Percentiles rank a stretch among this genome's conserved stretches.
Conservation (phyloP, 2,888 invertebrate genomes). For the Phlogophora meticulosa region DNA sequence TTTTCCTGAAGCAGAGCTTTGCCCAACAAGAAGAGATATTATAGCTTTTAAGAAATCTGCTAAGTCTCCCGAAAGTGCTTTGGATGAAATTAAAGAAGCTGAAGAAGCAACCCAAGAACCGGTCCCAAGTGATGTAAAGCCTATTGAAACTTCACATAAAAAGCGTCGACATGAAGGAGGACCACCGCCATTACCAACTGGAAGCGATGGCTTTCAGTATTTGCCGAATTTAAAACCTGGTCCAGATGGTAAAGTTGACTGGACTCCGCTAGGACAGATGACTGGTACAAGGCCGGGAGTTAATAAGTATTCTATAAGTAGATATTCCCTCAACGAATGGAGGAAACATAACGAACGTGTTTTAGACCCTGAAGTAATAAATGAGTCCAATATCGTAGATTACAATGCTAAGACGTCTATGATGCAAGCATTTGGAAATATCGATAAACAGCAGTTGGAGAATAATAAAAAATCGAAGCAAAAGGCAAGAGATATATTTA, state of each 20-base stretch:
- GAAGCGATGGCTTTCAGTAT: constrained; percentile 71
- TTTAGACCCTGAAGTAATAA: constrained; percentile 88
- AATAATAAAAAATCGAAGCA: constrained; percentile 92
- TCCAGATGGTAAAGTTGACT: constrained; percentile 94
- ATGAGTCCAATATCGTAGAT: constrained; percentile 90
- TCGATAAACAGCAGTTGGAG: constrained; percentile 93
- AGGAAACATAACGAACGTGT: constrained; percentile 91
- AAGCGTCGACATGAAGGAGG: constrained; percentile 18
- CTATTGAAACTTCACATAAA: not conserved
- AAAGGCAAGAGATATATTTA: constrained; percentile 93
- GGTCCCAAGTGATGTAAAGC: not conserved
- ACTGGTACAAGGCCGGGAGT: constrained; percentile 94
- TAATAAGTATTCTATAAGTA: constrained; percentile 94
- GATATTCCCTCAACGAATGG: constrained; percentile 94
- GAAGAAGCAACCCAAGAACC: constrained; percentile 38
- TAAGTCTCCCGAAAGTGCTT: constrained; percentile 71
- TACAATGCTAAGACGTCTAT: constrained; percentile 92
- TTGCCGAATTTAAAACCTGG: constrained; percentile 90
- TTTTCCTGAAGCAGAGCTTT: constrained; percentile 80
- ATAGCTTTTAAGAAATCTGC: constrained; percentile 83
- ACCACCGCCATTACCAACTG: constrained; percentile 57
- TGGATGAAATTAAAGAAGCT: constrained; percentile 68
- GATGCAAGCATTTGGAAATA: constrained; percentile 92
- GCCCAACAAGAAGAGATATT: constrained; percentile 75
- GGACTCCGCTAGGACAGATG: constrained; percentile 93